phyloP scores from a whole-genome alignment of 2,888 invertebrate species.

The Ceramica pisi region DNA sequence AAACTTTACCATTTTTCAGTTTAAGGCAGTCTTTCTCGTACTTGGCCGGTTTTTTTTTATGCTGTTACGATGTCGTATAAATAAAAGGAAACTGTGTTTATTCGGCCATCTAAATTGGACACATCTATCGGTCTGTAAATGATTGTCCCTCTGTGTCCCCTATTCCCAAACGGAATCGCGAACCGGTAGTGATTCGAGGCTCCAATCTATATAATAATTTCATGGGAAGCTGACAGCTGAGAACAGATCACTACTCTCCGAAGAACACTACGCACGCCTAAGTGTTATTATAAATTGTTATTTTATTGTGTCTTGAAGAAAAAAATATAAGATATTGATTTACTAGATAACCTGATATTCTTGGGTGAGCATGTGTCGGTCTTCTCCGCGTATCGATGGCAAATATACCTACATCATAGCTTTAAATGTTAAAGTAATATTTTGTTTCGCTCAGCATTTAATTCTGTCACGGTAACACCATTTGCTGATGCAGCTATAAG shows the following conservation, averaged over 20 bases:
- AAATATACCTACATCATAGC: no score
- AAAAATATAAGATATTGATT: conserved; percentile 8
- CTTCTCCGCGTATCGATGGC: background rate
- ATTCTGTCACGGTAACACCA: no score
- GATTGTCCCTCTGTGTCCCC: conserved; percentile 11
- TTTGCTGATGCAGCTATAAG: no score
- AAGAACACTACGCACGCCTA: conserved; percentile 10
- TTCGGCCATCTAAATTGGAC: background rate
- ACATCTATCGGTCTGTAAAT: conserved; percentile 21
- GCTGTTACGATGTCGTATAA: no score
- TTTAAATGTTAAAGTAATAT: no score
- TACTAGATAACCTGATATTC: conserved; percentile 13
- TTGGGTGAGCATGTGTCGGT: background rate
- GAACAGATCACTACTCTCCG: conserved; percentile 25
- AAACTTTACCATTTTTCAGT: no score
- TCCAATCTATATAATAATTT: conserved; percentile 23
- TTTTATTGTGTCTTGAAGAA: conserved; percentile 3
- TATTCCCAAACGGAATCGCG: conserved; percentile 31
- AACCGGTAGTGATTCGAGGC: conserved; percentile 27
- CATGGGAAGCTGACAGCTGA: conserved; percentile 52
- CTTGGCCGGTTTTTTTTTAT: no score
- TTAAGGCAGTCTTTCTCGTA: no score
- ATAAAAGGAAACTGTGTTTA: no score
- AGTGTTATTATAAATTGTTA: conserved; percentile 27
- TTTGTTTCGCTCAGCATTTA: no score